A percentile compares a stretch with the other conserved stretches of the same genome.
These are phyloP conservation scores for Cydia amplana DNA, from an alignment of 1,140 invertebrate species.

Conservation along the genomic window DNA sequence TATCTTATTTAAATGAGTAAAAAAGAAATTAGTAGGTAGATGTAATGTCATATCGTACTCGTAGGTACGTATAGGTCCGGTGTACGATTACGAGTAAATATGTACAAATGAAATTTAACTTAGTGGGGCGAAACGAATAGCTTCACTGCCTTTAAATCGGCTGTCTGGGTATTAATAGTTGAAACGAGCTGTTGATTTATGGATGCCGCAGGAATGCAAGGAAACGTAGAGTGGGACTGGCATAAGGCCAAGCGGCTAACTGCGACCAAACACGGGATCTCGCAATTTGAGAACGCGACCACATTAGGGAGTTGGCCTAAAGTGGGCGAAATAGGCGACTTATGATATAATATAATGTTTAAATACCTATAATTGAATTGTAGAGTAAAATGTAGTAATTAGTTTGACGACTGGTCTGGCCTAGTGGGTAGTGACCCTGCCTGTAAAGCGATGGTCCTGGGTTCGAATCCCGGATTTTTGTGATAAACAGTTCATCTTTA, in stretches of 20 bases:
- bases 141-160: slow-evolving; percentile 18
- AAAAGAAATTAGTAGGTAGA: no score
- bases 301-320: slow-evolving; percentile 38
- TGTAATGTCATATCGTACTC: no score
- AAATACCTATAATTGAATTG: no score
- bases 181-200: slow-evolving; percentile 46
- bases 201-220: slow-evolving; percentile 25
- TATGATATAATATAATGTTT: background rate
- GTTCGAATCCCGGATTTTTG: no score
- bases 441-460: no score
- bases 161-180: slow-evolving; percentile 23
- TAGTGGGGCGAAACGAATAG: background rate
- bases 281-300: slow-evolving; percentile 45
- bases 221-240: slow-evolving; percentile 34
- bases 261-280: slow-evolving; percentile 47
- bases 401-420: no score
- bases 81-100: no score
- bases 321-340: background rate
- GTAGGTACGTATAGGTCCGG: no score
- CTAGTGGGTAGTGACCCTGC: no score
- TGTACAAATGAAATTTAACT: background rate
- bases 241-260: slow-evolving; percentile 43
- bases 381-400: no score
- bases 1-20: no score
- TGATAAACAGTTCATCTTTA: no score